Evolutionary conservation across 2,113 vertebrate genomes (phyloP), one percentile per base, ranked within the genome.

Genomic region (Indicator indicator): DNA sequence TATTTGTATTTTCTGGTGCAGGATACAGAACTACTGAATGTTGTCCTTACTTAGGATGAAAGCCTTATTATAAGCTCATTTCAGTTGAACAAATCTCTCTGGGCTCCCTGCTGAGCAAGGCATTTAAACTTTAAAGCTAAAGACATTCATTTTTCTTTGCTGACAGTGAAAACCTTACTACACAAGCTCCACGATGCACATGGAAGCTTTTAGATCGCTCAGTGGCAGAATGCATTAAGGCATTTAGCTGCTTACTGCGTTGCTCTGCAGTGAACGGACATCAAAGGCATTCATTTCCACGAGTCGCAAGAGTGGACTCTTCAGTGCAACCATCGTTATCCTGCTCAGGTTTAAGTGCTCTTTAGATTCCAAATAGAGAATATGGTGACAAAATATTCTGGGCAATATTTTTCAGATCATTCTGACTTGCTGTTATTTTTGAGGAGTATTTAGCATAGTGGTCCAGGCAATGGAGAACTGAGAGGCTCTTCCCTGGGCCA

Each of bases 31-130:
- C 89, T 95, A 70, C 86, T 82, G 87, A 94, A 96, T 96, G 94
- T 94, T 97, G 96, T 97, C 88, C 96, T 97, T 97, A 94, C 94
- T 97, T 96, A 95, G 95, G 96, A 97, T 94, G 94, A 97, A 98
- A 97, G 97, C 94, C 96, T 97, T 97, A 98, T 97, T 96, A 97
- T 97, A 98, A 98, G 81, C 96, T 97, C 96, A 97, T 97, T 97
- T 98, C 96, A 97, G 96, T 74, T 97, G 97, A 97, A 96, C 96
- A 97, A 97, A 98, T 97, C 97, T 97, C 97, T 97, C 92, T 93
- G 93, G 97, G 89, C 88, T 97, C 92, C 96, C 96, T 85, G 93
- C 96, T 97, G 96, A 97, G 97, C 93, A 96, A 94, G 95, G 93
- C 97, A 96, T 98, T 98, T 98, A 96, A 97, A 97, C 96, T 97